Evolutionary conservation across 2,113 vertebrate genomes (phyloP).

Genomic region (Bubo scandiacus): DNA sequence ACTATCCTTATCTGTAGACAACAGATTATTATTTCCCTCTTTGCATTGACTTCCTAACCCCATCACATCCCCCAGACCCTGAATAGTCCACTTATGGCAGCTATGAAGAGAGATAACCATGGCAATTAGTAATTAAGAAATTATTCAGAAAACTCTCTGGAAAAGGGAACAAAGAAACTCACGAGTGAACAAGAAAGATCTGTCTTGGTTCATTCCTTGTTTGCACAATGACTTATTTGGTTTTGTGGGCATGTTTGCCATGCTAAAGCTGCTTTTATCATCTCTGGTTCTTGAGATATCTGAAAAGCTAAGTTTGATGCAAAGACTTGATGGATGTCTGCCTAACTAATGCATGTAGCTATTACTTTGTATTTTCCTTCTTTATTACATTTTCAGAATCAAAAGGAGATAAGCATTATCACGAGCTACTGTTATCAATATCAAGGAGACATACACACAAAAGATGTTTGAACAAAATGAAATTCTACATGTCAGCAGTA

Average conservation of each 20-base stretch:
- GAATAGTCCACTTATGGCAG: neutral
- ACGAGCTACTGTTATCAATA: slow-evolving; percentile 69
- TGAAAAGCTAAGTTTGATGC: slow-evolving; percentile 5
- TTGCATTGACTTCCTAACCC: neutral
- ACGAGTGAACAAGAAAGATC: neutral
- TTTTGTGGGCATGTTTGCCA: neutral
- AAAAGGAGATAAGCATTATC: slow-evolving; percentile 72
- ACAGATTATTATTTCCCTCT: neutral
- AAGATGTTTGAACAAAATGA: slow-evolving; percentile 74
- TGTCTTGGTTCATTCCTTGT: neutral
- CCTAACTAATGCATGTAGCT: slow-evolving; percentile 43
- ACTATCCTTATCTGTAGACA: neutral
- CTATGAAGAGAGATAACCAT: neutral
- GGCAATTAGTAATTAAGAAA: neutral
- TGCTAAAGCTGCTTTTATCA: neutral
- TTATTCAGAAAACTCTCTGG: slow-evolving; percentile 11
- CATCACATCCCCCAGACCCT: neutral
- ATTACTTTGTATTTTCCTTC: slow-evolving; percentile 68
- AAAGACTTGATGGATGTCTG: slow-evolving; percentile 50
- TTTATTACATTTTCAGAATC: slow-evolving; percentile 75
- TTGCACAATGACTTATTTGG: neutral
- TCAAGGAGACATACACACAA: slow-evolving; percentile 63
- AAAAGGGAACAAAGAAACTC: slow-evolving; percentile 40
- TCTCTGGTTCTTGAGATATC: slow-evolving; percentile 7
- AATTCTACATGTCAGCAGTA: slow-evolving; percentile 66